Conservation (phyloP, 2,888 invertebrate genomes). For the Mesorhabditis sp. region DNA sequence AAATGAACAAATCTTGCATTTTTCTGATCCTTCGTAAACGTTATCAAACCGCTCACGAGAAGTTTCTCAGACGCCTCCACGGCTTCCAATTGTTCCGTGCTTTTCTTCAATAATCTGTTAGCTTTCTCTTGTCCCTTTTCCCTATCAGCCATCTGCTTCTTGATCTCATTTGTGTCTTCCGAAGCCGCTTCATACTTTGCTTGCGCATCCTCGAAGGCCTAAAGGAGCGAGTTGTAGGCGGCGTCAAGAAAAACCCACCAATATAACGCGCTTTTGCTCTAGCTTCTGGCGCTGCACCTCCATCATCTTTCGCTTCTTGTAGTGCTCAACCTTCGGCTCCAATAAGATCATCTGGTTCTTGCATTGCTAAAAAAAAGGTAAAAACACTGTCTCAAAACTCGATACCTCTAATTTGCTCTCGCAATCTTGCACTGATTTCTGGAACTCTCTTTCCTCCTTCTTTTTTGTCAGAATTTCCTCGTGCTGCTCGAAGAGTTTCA, state of each 20-base stretch:
- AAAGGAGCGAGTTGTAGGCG: not conserved
- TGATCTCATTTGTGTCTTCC: not conserved
- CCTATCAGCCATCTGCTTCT: not conserved
- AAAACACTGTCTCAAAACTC: not conserved
- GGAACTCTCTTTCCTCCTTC: constrained; percentile 11
- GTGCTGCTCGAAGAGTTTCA: not conserved
- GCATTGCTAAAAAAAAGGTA: not conserved
- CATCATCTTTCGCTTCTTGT: constrained; percentile 26
- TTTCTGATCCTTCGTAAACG: too few relatives aligned
- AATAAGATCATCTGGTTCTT: constrained; percentile 22
- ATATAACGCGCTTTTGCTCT: constrained; percentile 20
- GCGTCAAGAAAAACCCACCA: constrained; percentile 15
- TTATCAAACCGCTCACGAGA: too few relatives aligned
- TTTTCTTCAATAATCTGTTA: too few relatives aligned
- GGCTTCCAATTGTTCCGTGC: too few relatives aligned
- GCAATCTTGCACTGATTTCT: constrained; percentile 13
- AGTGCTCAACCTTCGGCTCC: constrained; percentile 37
- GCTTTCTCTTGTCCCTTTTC: not conserved
- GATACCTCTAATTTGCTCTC: constrained; percentile 12
- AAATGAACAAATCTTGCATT: not conserved
- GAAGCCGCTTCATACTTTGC: not conserved
- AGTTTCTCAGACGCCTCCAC: too few relatives aligned
- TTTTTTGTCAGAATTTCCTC: not conserved
- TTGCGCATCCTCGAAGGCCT: constrained; percentile 6
- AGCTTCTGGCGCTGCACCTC: constrained; percentile 26